A percentile compares a stretch with the other conserved stretches of the same genome.
These are phyloP conservation scores for Chloebia gouldiae DNA, from an alignment of 2,113 vertebrate species.

Conservation along the genomic window DNA sequence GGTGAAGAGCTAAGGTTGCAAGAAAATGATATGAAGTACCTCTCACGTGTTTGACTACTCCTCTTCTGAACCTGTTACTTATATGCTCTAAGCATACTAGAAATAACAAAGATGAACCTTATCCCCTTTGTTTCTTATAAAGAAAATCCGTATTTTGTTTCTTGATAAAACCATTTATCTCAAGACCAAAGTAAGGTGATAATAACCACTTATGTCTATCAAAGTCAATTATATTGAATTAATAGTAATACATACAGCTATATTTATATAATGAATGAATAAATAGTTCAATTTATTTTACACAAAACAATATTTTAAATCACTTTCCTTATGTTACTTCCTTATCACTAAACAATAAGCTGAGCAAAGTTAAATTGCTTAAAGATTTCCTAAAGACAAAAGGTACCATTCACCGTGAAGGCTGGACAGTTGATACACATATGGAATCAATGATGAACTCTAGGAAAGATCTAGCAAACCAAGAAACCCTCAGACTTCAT, in stretches of 20 bases:
- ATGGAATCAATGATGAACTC: slow-evolving; percentile 27
- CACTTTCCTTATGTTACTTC: background rate
- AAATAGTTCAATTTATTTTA: background rate
- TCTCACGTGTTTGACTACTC: slow-evolving; percentile 64
- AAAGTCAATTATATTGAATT: background rate
- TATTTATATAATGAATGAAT: background rate
- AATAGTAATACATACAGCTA: background rate
- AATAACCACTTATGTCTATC: background rate
- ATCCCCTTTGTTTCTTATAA: background rate
- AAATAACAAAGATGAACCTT: slow-evolving; percentile 10
- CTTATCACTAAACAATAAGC: background rate
- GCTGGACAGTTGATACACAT: slow-evolving; percentile 3
- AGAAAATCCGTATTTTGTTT: background rate
- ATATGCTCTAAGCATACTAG: background rate
- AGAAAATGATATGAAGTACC: slow-evolving; percentile 75
- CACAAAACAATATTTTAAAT: background rate
- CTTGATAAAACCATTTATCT: background rate
- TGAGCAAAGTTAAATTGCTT: slow-evolving; percentile 8
- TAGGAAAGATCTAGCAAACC: slow-evolving; percentile 3
- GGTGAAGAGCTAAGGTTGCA: slow-evolving; percentile 82
- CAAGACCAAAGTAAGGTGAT: background rate
- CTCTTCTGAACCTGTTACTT: slow-evolving; percentile 74
- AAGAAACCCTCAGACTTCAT: background rate
- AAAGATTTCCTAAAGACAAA: slow-evolving; percentile 42
- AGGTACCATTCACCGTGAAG: background rate